Base-by-base conservation (phyloP, 1,140 invertebrate species). In the Nasonia vitripennis region DNA sequence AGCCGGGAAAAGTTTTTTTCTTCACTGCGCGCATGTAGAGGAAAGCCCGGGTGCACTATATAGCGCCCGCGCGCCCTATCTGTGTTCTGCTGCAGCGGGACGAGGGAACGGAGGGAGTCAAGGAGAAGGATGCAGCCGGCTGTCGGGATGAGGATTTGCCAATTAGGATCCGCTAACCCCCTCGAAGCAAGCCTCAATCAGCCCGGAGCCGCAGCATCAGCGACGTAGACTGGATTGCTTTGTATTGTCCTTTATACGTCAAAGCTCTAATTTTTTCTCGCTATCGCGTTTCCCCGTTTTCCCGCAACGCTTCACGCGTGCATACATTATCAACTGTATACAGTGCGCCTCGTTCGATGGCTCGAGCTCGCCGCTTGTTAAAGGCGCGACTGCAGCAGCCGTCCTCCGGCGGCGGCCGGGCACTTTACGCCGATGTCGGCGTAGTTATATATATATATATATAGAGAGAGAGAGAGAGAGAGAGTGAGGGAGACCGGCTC, bases 201-300 rank as follows among this genome's bases (percentile, higher is more conserved):
- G 79, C 87, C 86, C 84, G 87, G 87, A 87, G 89, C 90, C 89
- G 89, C 89, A 91, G 88, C 89, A 88, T 89, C 90, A 88, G 88
- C 89, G 90, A 87, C 89, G 88, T 89, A 90, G 88, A 91, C 91
- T 91, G 90, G 90, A 91, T 91, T 91, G 90, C 89, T 90, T 91
- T 90, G 90, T 88, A 91, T 91, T 90, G 89, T 88, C 87, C 87
- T 84, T 88, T 89, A 84, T 88, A 88, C 89, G 89, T 89, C 88
- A 85, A 87, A 86, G 85, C 87, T 88, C 87, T 84, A 86, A 78
- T 20, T 20, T 71, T 75, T 75, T n/a, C 73, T n/a, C n/a, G n/a
- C n/a, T n/a, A n/a, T n/a, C n/a, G n/a, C n/a, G n/a, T n/a, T n/a
- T 31, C 71, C 71, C 34, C 34, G 4, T 41, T 23, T 73, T 3